phyloP scores from a whole-genome alignment of 2,888 invertebrate species.

The Athalia cordata region DNA sequence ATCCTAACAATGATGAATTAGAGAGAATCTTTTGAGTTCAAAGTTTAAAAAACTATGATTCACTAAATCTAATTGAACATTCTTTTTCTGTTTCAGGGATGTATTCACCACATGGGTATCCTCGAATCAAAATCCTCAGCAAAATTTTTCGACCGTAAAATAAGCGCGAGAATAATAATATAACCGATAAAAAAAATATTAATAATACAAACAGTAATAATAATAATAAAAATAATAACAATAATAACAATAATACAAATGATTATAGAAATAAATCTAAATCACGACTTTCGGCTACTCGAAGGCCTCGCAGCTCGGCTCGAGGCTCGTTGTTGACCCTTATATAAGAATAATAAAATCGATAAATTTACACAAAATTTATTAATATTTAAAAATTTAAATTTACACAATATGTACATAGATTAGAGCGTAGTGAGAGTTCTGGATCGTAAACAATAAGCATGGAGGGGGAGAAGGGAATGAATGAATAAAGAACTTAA shows the following conservation, averaged over 20 bases:
- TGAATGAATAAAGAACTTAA: neutral
- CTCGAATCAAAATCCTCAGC: constrained; percentile 86
- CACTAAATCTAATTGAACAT: constrained; percentile 23
- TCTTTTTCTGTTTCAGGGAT: constrained; percentile 80
- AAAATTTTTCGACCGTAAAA: constrained; percentile 88
- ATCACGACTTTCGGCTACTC: constrained; percentile 51
- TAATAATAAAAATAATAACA: constrained; percentile 39
- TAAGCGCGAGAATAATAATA: constrained; percentile 70
- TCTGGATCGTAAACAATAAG: constrained; percentile 17
- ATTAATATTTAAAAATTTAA: no score
- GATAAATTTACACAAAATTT: constrained; percentile 58
- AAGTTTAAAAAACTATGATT: neutral
- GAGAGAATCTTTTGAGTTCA: neutral
- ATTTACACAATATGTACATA: constrained; percentile 58
- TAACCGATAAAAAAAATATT: no score
- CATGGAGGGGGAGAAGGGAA: neutral
- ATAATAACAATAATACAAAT: neutral
- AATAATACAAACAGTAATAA: neutral
- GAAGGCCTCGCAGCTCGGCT: constrained; percentile 53
- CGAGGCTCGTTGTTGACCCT: constrained; percentile 58
- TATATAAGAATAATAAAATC: constrained; percentile 52
- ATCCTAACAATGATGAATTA: neutral
- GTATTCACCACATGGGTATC: constrained; percentile 94
- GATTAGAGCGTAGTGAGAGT: constrained; percentile 42
- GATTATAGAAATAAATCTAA: neutral